Percentiles rank a stretch among this genome's conserved stretches.
These are phyloP conservation scores for Sebastes schlegelii DNA, from an alignment of 2,113 vertebrate genomes.

Conservation along the genomic window DNA sequence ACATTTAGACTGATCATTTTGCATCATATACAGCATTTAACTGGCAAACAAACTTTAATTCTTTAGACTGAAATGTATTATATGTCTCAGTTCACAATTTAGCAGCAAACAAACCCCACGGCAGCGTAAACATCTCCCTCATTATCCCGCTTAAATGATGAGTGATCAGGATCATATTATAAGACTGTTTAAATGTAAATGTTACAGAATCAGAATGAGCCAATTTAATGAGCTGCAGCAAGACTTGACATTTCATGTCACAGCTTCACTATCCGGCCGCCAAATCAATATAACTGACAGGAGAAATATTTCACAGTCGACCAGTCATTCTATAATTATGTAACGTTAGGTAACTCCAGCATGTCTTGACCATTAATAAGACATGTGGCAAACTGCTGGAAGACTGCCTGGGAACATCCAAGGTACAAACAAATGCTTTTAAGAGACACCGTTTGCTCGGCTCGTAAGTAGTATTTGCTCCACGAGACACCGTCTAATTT, in stretches of 20 bases:
- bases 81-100: slow-evolving; percentile 3
- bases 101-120: slow-evolving; percentile 12
- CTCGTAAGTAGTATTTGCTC: slow-evolving; percentile 45
- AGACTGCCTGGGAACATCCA: slow-evolving; percentile 44
- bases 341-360: slow-evolving; percentile 49
- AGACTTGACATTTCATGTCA: slow-evolving; percentile 71
- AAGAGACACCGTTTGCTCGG: slow-evolving; percentile 47
- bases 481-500: slow-evolving; percentile 71
- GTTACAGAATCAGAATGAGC: slow-evolving; percentile 42
- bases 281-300: slow-evolving; percentile 61
- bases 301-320: slow-evolving; percentile 49
- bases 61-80: slow-evolving; percentile 1
- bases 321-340: slow-evolving; percentile 53
- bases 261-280: slow-evolving; percentile 44
- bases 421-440: slow-evolving; percentile 72
- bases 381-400: slow-evolving; percentile 28
- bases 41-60: neutral
- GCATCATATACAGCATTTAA: neutral
- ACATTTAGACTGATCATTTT: slow-evolving; percentile 38
- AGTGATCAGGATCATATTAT: slow-evolving; percentile 4
- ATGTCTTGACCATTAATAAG: slow-evolving; percentile 64
- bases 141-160: neutral
- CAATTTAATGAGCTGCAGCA: slow-evolving; percentile 34
- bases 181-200: slow-evolving; percentile 45
- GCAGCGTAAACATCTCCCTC: neutral